phyloP scores from a whole-genome alignment of 2,797 vertebrate species.

The Mormyrops boulengeri region DNA sequence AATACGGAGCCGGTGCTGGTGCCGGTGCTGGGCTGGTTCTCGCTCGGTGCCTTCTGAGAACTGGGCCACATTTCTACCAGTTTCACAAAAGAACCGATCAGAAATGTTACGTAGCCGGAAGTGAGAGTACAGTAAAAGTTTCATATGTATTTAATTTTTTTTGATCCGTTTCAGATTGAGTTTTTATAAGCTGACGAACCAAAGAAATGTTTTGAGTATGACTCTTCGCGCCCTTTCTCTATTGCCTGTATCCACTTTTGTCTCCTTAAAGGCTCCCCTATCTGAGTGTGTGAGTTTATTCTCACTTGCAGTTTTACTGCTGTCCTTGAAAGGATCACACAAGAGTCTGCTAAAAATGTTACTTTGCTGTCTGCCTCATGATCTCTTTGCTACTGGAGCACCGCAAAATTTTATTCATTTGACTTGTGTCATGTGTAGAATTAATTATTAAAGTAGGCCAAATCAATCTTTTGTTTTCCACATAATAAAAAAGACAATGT shows the following conservation, averaged over 20 bases:
- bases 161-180: neutral
- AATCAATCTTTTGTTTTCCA: no score
- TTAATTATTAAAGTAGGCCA: no score
- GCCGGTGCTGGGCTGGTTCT: neutral
- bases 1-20: neutral
- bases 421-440: no score
- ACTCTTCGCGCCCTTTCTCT: neutral
- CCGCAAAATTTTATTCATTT: no score
- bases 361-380: no score
- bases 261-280: neutral
- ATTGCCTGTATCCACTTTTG: neutral
- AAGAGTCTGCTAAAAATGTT: neutral
- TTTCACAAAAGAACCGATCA: neutral
- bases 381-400: no score
- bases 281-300: neutral
- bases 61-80: neutral
- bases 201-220: neutral
- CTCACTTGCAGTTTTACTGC: neutral
- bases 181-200: neutral
- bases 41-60: neutral
- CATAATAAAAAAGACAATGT: no score
- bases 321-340: neutral
- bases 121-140: neutral
- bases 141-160: neutral
- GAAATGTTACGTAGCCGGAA: neutral